These are phyloP conservation scores for Lepidurus apus DNA, from an alignment of 1,140 invertebrate genomes.

Conservation along the genomic window DNA sequence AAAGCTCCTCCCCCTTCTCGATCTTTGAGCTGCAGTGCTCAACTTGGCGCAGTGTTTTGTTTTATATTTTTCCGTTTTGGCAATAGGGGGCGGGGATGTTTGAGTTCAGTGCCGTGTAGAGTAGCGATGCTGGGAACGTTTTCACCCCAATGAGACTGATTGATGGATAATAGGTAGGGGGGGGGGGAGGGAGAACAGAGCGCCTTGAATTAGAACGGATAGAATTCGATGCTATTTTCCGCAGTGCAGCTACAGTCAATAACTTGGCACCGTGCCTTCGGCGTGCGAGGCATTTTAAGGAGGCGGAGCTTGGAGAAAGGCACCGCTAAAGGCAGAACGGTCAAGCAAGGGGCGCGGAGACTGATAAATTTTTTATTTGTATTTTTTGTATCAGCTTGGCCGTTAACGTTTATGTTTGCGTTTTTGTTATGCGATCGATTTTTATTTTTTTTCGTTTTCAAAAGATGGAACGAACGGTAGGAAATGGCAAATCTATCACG, in stretches of 20 bases:
- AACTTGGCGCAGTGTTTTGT: background rate
- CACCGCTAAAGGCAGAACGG: background rate
- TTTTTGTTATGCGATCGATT: background rate
- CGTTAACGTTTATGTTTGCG: background rate
- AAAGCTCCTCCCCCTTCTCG: background rate
- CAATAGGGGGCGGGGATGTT: too few relatives aligned
- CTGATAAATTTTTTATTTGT: background rate
- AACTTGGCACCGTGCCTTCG: background rate
- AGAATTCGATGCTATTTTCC: background rate
- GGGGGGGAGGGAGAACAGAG: background rate
- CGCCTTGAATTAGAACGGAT: background rate
- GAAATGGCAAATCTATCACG: background rate
- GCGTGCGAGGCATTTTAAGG: background rate
- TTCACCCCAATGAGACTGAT: background rate
- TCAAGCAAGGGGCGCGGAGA: background rate
- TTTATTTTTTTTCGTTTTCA: background rate
- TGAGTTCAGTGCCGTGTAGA: too few relatives aligned
- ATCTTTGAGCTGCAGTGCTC: background rate
- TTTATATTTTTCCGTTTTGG: background rate
- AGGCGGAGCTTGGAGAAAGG: background rate
- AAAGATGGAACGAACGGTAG: background rate
- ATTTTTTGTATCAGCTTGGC: background rate
- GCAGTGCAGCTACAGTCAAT: slow-evolving; percentile 9
- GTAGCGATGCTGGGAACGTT: too few relatives aligned
- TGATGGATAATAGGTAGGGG: background rate